Base-by-base conservation (phyloP, 2,888 invertebrate species). In the Drosophila lacicola region DNA sequence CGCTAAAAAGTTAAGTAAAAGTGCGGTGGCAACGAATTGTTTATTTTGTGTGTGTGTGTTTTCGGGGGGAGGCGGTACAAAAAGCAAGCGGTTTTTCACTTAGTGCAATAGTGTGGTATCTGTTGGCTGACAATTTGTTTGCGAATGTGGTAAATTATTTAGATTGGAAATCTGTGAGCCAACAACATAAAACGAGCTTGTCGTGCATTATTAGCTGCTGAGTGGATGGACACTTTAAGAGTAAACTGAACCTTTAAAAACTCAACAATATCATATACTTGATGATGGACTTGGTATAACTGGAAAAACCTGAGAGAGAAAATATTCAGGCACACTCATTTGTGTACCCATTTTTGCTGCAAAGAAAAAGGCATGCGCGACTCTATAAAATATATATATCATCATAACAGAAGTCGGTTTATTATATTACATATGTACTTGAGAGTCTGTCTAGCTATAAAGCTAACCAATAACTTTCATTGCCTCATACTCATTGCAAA, bases 111-210 rank as follows among this genome's bases (percentile, higher is more conserved):
- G 14, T 19, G 29, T 29, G 60, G 44, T 58, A 17, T 77, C 58
- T 46, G 36, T 44, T 29, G 36, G 14, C 17, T 55, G 44, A 45
- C 60, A 67, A 74, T 51, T 49, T 74, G 78, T 80, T 78, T 78
- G 72, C 78, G 70, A 76, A 68, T 80, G 77, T 74, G 78, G 73
- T 74, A 89, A 86, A 89, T 89, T 87, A 89, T 86, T 81, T 78
- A 78, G 81, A 84, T 87, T 86, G 80, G 51, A 76, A 82, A 74
- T 66, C 61, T 55, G 55, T 66, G 70, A 19, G 39, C 13, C 25
- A 64, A 41, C 25, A 51, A 33, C 50, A n/a, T 33, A 33, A 45
- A 10, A 19, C n/a, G 11, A 37, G 21, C 17, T 25, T 66, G 21
- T 25, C 47, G 58, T 46, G 67, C 50, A 56, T 36, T 41, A 17